phyloP scores from a whole-genome alignment of 1,140 invertebrate species.

The Manduca sexta region DNA sequence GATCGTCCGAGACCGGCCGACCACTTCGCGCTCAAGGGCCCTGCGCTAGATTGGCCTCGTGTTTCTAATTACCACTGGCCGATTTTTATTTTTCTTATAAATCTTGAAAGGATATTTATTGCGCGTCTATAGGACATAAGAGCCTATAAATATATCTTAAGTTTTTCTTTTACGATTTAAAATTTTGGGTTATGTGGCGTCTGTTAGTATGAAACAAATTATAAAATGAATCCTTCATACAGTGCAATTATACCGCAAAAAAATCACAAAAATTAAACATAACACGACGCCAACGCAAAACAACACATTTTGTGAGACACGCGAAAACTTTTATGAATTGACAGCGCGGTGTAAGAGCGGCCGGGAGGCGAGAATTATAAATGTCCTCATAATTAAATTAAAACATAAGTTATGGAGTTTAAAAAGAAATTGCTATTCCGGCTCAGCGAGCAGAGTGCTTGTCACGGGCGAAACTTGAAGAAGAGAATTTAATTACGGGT shows the following conservation, averaged over 20 bases:
- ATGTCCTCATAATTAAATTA: slow-evolving; percentile 60
- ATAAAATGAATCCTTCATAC: too few species aligned
- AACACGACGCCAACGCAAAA: slow-evolving; percentile 30
- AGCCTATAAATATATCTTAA: too few species aligned
- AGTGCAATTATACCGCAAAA: too few species aligned
- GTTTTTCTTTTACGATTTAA: too few species aligned
- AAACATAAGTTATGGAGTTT: slow-evolving; percentile 63
- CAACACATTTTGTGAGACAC: slow-evolving; percentile 55
- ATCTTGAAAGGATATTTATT: not conserved
- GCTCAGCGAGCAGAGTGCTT: slow-evolving; percentile 32
- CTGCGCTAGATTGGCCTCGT: not conserved
- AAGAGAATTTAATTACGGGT: slow-evolving; percentile 53
- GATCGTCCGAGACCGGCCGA: not conserved
- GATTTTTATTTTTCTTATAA: not conserved
- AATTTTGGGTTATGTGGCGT: too few species aligned
- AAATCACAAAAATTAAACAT: slow-evolving; percentile 4
- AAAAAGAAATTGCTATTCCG: slow-evolving; percentile 55
- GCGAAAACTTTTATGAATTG: slow-evolving; percentile 62
- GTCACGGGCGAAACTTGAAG: slow-evolving; percentile 39
- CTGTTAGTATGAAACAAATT: too few species aligned
- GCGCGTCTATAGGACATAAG: too few species aligned
- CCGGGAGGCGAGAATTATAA: slow-evolving; percentile 54
- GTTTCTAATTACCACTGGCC: slow-evolving; percentile 1
- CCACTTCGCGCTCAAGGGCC: not conserved
- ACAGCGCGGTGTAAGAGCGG: slow-evolving; percentile 30